Conservation (phyloP, 1,140 invertebrate species). For the Hydropsyche tenuis region DNA sequence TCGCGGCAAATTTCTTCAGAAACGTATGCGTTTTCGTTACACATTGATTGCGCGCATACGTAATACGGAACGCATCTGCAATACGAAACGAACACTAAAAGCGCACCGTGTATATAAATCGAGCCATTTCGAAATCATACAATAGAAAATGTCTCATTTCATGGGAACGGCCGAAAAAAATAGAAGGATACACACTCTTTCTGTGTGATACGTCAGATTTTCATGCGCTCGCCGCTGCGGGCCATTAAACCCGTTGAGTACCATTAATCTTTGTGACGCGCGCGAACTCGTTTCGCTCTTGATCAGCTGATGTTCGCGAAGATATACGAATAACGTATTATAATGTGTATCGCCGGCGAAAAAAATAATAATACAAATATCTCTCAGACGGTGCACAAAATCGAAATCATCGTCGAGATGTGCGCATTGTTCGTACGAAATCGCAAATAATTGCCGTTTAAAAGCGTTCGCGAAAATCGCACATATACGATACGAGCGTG, state of each 20-base stretch:
- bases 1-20: too few species aligned
- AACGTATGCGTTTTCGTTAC: too few species aligned
- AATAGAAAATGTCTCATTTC: too few species aligned
- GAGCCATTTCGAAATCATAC: too few species aligned
- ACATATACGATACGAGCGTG: conserved; percentile 7
- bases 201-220: too few species aligned
- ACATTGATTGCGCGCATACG: too few species aligned
- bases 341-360: not conserved
- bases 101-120: too few species aligned
- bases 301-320: conserved; percentile 46
- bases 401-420: not conserved
- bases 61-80: too few species aligned
- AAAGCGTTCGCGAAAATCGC: conserved; percentile 18
- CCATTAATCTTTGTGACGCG: conserved; percentile 50
- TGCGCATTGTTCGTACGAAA: conserved; percentile 12
- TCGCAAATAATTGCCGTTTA: conserved; percentile 17
- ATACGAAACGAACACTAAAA: too few species aligned
- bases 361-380: not conserved
- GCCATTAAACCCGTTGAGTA: conserved; percentile 45
- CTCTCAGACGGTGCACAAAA: not conserved
- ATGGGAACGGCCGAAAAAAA: too few species aligned
- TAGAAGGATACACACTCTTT: too few species aligned
- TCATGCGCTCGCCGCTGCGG: not conserved
- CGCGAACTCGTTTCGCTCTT: conserved; percentile 43
- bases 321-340: not conserved